Evolutionary conservation across 2,113 vertebrate genomes (phyloP).

Genomic region (Halcyon senegalensis): DNA sequence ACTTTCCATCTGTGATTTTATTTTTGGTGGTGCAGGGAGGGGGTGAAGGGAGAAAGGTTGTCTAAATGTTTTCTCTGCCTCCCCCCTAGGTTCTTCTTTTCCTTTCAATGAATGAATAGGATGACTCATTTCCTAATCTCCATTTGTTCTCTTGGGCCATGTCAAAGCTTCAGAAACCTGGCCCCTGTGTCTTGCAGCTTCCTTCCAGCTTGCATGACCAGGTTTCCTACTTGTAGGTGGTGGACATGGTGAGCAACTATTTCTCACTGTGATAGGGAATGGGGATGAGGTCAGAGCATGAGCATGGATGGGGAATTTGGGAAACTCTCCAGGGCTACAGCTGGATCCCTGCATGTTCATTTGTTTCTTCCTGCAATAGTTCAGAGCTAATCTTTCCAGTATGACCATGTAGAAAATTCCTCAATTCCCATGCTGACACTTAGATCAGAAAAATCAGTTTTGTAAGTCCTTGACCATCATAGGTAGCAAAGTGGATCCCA

Average conservation of each 20-base stretch:
- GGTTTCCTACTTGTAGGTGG: not conserved
- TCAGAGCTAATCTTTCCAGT: not conserved
- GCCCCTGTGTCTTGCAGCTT: not conserved
- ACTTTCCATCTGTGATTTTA: constrained; percentile 28
- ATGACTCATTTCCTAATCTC: constrained; percentile 30
- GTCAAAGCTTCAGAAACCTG: not conserved
- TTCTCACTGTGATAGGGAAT: not conserved
- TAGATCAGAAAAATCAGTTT: not conserved
- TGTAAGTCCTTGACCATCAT: not conserved
- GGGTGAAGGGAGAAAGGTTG: not conserved
- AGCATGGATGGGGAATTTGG: not conserved
- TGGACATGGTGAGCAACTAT: not conserved
- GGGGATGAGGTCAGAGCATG: not conserved
- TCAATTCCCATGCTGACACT: not conserved
- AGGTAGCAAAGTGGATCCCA: not conserved
- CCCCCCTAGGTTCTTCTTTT: constrained; percentile 3
- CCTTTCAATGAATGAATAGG: constrained; percentile 6
- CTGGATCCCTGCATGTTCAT: not conserved
- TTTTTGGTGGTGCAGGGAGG: not conserved
- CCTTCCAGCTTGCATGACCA: constrained; percentile 15
- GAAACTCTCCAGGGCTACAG: not conserved
- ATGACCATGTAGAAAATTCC: not conserved
- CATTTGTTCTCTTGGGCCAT: not conserved
- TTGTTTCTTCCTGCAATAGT: not conserved
- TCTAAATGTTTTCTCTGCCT: not conserved